A percentile compares a stretch with the other conserved stretches of the same genome.
Conservation (phyloP, 2,113 vertebrate genomes). For the Anser brachyrhynchus region DNA sequence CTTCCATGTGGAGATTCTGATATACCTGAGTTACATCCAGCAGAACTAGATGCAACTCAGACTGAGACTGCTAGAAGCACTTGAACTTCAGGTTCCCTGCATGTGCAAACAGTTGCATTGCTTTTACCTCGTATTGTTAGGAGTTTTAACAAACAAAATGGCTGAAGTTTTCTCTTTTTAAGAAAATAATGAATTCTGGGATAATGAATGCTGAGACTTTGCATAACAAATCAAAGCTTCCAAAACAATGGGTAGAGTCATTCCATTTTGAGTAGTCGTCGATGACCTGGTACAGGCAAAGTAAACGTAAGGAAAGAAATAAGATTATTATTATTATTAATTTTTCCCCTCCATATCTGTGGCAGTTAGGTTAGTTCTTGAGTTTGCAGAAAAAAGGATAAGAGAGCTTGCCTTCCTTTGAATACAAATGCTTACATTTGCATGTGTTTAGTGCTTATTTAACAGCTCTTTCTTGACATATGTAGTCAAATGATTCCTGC, state of each 20-base stretch:
- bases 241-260: background rate
- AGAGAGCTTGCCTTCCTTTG: background rate
- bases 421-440: background rate
- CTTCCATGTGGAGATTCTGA: rapidly evolving
- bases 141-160: background rate
- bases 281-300: background rate
- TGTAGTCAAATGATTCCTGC: background rate
- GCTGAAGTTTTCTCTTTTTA: background rate
- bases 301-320: background rate
- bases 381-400: background rate
- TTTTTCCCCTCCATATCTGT: background rate
- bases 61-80: background rate
- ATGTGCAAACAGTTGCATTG: background rate
- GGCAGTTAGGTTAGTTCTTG: background rate
- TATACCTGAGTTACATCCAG: background rate
- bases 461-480: background rate
- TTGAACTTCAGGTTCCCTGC: background rate
- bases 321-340: background rate
- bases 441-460: background rate
- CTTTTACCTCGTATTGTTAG: background rate
- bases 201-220: background rate
- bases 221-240: background rate
- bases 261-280: background rate
- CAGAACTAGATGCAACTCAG: no score
- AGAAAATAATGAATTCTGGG: background rate